phyloP scores from a whole-genome alignment of 2,113 vertebrate species.

The Phoxinus phoxinus region DNA sequence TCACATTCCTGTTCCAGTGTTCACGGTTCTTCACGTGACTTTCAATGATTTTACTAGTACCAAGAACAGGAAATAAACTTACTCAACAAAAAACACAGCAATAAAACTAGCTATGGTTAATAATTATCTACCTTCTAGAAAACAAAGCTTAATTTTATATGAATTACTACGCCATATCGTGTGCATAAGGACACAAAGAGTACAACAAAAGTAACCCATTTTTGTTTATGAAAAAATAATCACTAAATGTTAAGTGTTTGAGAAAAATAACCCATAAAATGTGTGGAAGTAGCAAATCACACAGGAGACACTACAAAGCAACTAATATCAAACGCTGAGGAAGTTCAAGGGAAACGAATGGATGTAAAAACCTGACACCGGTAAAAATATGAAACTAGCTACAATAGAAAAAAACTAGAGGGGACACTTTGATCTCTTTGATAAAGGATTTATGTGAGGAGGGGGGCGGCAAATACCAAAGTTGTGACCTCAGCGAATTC shows the following conservation, averaged over 20 bases:
- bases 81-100: constrained; percentile 25
- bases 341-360: constrained; percentile 9
- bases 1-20: not conserved
- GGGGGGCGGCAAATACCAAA: constrained; percentile 22
- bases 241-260: not conserved
- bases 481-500: constrained; percentile 46
- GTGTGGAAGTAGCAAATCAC: not conserved
- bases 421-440: constrained; percentile 48
- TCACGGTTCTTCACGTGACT: constrained; percentile 29
- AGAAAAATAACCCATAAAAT: not conserved
- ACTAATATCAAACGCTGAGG: not conserved
- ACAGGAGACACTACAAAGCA: not conserved
- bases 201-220: not conserved
- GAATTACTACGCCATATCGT: not conserved
- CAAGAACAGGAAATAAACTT: constrained; percentile 11
- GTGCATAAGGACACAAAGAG: not conserved
- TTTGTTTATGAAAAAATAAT: not conserved
- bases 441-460: constrained; percentile 37
- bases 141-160: not conserved
- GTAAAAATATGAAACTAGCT: constrained; percentile 27
- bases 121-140: constrained; percentile 4
- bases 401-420: constrained; percentile 37
- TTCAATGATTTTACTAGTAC: not conserved
- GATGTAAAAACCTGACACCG: constrained; percentile 32
- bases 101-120: constrained; percentile 23